Evolutionary conservation across 2,888 invertebrate species (phyloP), one percentile per base, ranked within the genome.

Genomic region (Ophioninae sp.): DNA sequence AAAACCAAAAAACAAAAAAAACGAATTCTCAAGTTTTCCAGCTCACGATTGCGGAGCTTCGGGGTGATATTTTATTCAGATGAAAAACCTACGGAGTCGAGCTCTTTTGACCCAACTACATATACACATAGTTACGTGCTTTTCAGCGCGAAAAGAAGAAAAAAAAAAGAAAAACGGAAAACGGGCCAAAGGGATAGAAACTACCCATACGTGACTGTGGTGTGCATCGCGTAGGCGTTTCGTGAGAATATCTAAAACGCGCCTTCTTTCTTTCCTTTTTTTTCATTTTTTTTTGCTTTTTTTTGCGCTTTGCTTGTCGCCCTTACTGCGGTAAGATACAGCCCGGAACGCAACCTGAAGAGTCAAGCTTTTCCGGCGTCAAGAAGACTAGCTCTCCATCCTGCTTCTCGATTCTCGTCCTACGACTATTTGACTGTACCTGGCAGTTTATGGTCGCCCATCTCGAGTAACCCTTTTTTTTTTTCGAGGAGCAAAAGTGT

Each of bases 61-160:
- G 72, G 61, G 50, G 76, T 81, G 57, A 84, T 85, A 81, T 85
- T 83, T 86, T 85, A 85, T 86, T 86, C 64, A 79, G 70, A 81
- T 57, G 65, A 62, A 73, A 57, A 64, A 72, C 62, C 62, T 75
- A 59, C 77, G 56, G 59, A 62, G 56, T 74, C 74, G 65, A 73
- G 70, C 44, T 6, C 23, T 62, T 64, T 83, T 74, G 74, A 82
- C 62, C 74, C 79, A 57, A 56, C 30, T 70, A n/a, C 17, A 44
- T 50, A 41, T 65, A 41, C 50, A 68, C 65, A 76, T 59, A 56
- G 59, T 39, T 50, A 57, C 23, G 44, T 70, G 72, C 23, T 82
- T 84, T 69, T 81, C 79, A 76, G 67, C 65, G 56, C 57, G 74
- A 50, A 8, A 41, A 41, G n/a, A n/a, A n/a, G n/a, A n/a, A n/a